These are phyloP conservation scores for Caprella mutica DNA, from an alignment of 2,888 invertebrate genomes.

Conservation along the genomic window DNA sequence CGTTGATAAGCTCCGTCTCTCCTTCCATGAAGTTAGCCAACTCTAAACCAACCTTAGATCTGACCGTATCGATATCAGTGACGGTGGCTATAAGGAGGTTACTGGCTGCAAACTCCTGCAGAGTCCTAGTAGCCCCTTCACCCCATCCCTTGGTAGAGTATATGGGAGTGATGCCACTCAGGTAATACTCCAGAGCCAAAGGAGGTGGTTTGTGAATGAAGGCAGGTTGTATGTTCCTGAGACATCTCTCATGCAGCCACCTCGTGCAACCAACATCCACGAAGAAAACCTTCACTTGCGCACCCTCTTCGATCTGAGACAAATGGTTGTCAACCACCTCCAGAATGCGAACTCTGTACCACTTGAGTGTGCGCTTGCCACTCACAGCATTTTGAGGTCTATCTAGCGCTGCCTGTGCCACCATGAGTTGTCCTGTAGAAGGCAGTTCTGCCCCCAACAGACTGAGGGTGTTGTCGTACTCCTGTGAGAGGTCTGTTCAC, in stretches of 20 bases:
- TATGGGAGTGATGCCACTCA: background rate
- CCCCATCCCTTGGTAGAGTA: background rate
- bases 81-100: background rate
- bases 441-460: background rate
- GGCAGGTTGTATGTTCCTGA: background rate
- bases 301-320: background rate
- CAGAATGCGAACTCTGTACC: conserved; percentile 4
- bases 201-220: background rate
- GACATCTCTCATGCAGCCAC: conserved; percentile 1
- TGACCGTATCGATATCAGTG: background rate
- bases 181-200: conserved; percentile 4
- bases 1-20: too few species aligned
- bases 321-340: background rate
- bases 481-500: background rate
- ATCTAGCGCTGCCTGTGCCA: too few species aligned
- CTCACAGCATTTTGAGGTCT: too few species aligned
- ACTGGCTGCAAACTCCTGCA: background rate
- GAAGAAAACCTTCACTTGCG: conserved; percentile 7
- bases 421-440: background rate
- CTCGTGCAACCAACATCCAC: background rate
- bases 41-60: too few species aligned
- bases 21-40: too few species aligned
- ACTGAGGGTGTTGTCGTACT: background rate
- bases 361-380: background rate
- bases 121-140: background rate